phyloP scores from a whole-genome alignment of 2,888 invertebrate species.

The Calameuta filiformis region DNA sequence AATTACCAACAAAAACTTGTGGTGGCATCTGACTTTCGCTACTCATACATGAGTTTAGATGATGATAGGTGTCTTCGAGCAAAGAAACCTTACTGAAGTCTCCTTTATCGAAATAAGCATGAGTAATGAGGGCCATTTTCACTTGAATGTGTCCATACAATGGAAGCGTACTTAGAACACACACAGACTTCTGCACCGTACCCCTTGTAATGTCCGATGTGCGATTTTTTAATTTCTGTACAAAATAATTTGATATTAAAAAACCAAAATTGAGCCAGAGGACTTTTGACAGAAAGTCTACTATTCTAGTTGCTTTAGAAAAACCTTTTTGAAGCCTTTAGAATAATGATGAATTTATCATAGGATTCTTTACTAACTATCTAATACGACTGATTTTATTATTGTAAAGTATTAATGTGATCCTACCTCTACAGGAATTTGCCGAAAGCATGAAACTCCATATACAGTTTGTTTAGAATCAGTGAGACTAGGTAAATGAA shows the following conservation, averaged over 20 bases:
- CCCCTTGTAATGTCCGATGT: constrained; percentile 96
- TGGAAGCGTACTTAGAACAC: constrained; percentile 90
- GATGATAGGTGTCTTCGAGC: constrained; percentile 91
- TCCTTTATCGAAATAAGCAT: constrained; percentile 96
- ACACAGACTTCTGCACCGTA: constrained; percentile 98
- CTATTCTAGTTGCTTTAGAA: neutral
- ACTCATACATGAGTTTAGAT: constrained; percentile 86
- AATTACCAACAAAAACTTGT: constrained; percentile 77
- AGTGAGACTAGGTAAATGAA: constrained; percentile 90
- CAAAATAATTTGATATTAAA: constrained; percentile 14
- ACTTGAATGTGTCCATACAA: constrained; percentile 95
- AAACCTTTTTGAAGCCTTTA: too few relatives aligned
- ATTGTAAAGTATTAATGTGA: neutral
- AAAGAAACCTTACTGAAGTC: constrained; percentile 90
- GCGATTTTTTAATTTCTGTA: constrained; percentile 87
- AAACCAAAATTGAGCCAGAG: constrained; percentile 4
- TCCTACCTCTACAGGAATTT: constrained; percentile 91
- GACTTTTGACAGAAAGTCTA: neutral
- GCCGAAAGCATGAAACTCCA: constrained; percentile 97
- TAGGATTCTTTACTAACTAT: too few relatives aligned
- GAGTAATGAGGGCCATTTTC: constrained; percentile 95
- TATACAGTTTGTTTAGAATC: constrained; percentile 89
- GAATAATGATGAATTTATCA: too few relatives aligned
- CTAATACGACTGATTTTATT: too few relatives aligned
- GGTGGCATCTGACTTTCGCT: constrained; percentile 70